Evolutionary conservation across 1,140 invertebrate species (phyloP).

Genomic region (Linepithema humile): DNA sequence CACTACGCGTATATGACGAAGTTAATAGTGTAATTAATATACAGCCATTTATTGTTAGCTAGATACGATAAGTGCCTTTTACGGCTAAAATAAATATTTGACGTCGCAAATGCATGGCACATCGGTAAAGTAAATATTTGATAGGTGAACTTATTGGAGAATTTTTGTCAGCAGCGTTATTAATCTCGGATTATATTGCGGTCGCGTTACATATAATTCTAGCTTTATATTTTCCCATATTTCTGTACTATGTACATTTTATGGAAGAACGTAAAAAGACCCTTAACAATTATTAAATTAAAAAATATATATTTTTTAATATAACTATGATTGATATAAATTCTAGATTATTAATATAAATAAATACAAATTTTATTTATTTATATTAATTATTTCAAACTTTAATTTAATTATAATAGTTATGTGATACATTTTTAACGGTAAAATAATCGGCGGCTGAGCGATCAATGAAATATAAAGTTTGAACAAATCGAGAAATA

Average conservation of each 20-base stretch:
- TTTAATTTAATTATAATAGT: background rate
- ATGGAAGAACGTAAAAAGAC: background rate
- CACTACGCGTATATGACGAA: too few relatives aligned
- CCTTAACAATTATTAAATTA: background rate
- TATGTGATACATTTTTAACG: background rate
- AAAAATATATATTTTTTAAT: background rate
- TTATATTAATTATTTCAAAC: background rate
- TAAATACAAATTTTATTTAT: background rate
- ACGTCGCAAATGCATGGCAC: constrained; percentile 11
- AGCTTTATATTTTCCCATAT: background rate
- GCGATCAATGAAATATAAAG: background rate
- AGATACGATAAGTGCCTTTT: constrained; percentile 24
- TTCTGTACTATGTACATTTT: background rate
- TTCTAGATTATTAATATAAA: background rate
- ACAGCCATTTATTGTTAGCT: constrained; percentile 1
- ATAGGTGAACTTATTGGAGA: constrained; percentile 10
- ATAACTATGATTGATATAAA: too few relatives aligned
- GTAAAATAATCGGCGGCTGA: background rate
- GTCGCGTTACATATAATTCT: background rate
- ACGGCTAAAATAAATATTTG: constrained; percentile 32
- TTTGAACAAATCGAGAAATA: background rate
- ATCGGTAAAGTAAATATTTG: constrained; percentile 17
- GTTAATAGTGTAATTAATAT: constrained; percentile 10
- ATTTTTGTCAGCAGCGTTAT: constrained; percentile 24
- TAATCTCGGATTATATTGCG: constrained; percentile 26